Percentiles rank a stretch among this genome's conserved stretches.
These are phyloP conservation scores for Notarius lentiginosus DNA, from an alignment of 2,113 vertebrate genomes.

Conservation along the genomic window DNA sequence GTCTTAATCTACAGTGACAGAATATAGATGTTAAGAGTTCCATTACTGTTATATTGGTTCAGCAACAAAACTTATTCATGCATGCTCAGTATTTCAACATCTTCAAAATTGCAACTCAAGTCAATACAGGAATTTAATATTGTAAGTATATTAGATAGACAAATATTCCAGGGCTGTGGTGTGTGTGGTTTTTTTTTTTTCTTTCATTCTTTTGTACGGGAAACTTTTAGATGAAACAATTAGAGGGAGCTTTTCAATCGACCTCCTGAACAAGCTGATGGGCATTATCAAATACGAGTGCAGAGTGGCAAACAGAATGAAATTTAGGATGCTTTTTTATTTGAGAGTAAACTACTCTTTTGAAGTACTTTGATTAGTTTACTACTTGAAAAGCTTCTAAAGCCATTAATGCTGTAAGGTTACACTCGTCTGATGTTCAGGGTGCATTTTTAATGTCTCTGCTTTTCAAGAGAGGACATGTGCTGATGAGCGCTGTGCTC, in stretches of 20 bases:
- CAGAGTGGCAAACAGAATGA: constrained; percentile 32
- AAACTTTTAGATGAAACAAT: constrained; percentile 47
- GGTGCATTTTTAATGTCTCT: constrained; percentile 59
- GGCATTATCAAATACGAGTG: constrained; percentile 14
- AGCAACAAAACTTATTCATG: constrained; percentile 36
- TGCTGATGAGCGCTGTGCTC: constrained; percentile 43
- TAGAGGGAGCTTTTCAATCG: constrained; percentile 34
- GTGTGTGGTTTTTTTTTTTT: not conserved
- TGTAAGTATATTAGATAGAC: constrained; percentile 36
- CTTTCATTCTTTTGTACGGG: constrained; percentile 15
- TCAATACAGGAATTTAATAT: constrained; percentile 40
- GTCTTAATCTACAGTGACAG: constrained; percentile 22
- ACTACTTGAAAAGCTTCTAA: constrained; percentile 53
- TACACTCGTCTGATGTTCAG: constrained; percentile 59
- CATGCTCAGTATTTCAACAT: constrained; percentile 31
- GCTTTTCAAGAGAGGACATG: constrained; percentile 48
- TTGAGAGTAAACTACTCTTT: constrained; percentile 40
- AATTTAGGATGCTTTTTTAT: constrained; percentile 36
- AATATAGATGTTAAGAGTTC: constrained; percentile 30
- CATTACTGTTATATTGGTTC: constrained; percentile 32
- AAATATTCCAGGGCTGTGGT: constrained; percentile 18
- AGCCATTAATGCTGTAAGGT: constrained; percentile 50
- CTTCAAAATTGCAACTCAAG: constrained; percentile 18
- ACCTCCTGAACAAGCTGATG: constrained; percentile 25
- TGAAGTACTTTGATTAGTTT: constrained; percentile 48